Conservation (phyloP, 2,888 invertebrate species). For the Drosophila pegasa region DNA sequence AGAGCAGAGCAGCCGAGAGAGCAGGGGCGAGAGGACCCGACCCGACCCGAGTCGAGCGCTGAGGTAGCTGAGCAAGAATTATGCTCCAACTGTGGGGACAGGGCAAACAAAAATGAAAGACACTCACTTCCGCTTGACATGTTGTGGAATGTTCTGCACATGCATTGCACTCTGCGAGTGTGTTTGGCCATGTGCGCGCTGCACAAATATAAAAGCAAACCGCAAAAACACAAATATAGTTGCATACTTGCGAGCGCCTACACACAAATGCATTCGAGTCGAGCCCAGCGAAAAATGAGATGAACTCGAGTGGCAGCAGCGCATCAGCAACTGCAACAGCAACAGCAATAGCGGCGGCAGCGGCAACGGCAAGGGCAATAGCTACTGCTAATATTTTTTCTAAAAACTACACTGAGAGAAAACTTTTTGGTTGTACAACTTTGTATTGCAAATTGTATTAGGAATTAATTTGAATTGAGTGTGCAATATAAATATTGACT, state of each 20-base stretch:
- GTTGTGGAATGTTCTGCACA: constrained; percentile 71
- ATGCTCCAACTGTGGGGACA: constrained; percentile 34
- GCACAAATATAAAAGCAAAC: constrained; percentile 75
- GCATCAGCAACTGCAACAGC: constrained; percentile 16
- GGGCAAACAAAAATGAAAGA: constrained; percentile 79
- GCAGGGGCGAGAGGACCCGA: neutral
- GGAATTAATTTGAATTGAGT: neutral
- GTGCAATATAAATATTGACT: neutral
- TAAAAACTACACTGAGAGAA: constrained; percentile 32
- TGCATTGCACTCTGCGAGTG: constrained; percentile 65
- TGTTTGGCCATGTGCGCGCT: constrained; percentile 28
- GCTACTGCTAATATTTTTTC: constrained; percentile 42
- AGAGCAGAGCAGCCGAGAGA: neutral
- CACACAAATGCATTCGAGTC: constrained; percentile 58
- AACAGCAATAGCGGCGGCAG: constrained; percentile 8
- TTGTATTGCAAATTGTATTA: neutral
- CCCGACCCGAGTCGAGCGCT: no score
- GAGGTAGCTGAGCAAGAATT: constrained; percentile 40
- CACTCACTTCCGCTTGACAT: constrained; percentile 81
- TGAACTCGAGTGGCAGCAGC: constrained; percentile 40
- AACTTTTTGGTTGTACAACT: no score
- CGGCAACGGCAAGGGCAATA: constrained; percentile 10
- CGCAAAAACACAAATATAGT: constrained; percentile 77
- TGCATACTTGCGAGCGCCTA: constrained; percentile 73
- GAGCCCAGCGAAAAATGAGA: constrained; percentile 47